phyloP scores from a whole-genome alignment of 1,140 invertebrate genomes.

The Solenopsis fugax region DNA sequence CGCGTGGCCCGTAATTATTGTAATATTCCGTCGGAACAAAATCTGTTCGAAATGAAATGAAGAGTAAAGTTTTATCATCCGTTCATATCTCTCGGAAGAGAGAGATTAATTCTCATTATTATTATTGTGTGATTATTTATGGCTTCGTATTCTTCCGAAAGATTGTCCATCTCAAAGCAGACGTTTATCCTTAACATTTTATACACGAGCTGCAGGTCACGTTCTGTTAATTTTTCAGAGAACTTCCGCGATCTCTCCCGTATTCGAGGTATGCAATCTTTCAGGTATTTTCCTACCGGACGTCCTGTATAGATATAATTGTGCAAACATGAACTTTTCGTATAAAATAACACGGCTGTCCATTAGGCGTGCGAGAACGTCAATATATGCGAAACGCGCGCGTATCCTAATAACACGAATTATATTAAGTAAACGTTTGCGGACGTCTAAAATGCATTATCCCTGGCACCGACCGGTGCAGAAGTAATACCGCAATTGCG shows the following conservation, averaged over 20 bases:
- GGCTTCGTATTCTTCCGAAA: neutral
- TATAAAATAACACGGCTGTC: slow-evolving; percentile 4
- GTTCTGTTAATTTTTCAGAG: neutral
- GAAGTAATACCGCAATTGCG: slow-evolving; percentile 8
- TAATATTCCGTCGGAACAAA: neutral
- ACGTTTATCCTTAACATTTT: neutral
- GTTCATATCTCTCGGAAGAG: neutral
- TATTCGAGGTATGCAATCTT: no score
- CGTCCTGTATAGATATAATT: slow-evolving; percentile 1
- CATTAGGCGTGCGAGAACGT: slow-evolving; percentile 24
- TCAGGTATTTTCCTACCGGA: neutral
- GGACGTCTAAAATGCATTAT: slow-evolving; percentile 50
- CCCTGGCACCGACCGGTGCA: neutral
- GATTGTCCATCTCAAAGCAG: neutral
- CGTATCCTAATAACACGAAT: neutral
- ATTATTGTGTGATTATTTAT: neutral
- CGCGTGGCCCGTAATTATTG: neutral
- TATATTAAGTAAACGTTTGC: slow-evolving; percentile 39
- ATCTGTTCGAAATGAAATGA: neutral
- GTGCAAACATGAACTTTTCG: slow-evolving; percentile 17
- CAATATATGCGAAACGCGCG: neutral
- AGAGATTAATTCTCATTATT: neutral
- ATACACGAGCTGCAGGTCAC: neutral
- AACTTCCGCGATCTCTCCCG: neutral
- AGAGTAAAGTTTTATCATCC: neutral